Conservation (phyloP, 2,113 vertebrate genomes). For the Grammomys surdaster region DNA sequence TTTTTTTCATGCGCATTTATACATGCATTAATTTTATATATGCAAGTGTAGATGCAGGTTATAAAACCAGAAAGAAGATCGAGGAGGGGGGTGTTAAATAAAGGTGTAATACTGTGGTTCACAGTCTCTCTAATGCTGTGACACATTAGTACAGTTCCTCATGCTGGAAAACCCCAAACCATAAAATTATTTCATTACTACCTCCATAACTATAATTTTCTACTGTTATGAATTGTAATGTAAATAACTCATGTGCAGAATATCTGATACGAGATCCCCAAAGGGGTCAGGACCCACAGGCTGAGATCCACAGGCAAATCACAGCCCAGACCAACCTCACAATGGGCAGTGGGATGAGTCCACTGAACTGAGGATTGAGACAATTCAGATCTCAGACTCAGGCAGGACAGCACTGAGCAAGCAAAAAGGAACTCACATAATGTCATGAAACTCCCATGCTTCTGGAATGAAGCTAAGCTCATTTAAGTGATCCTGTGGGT, state of each 20-base stretch:
- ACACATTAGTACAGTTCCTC: background rate
- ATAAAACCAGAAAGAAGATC: background rate
- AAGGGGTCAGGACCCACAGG: background rate
- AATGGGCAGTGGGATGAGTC: background rate
- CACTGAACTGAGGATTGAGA: background rate
- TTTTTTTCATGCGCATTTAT: background rate
- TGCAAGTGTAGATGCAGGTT: too few relatives aligned
- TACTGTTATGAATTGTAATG: background rate
- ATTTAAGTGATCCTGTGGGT: background rate
- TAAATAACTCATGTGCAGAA: background rate
- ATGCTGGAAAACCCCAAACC: background rate
- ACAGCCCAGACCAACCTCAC: background rate
- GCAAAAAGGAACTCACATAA: background rate
- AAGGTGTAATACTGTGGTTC: background rate
- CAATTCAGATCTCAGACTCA: background rate
- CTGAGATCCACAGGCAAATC: background rate
- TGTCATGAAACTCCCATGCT: background rate
- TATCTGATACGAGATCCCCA: background rate
- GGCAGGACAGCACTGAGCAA: background rate
- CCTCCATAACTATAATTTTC: background rate
- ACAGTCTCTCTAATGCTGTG: background rate
- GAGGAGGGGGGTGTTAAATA: background rate
- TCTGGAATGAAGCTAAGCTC: background rate
- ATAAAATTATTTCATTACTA: background rate
- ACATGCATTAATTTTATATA: background rate